Evolutionary conservation across 2,888 invertebrate genomes (phyloP).

Genomic region (Mimachlamys varia): DNA sequence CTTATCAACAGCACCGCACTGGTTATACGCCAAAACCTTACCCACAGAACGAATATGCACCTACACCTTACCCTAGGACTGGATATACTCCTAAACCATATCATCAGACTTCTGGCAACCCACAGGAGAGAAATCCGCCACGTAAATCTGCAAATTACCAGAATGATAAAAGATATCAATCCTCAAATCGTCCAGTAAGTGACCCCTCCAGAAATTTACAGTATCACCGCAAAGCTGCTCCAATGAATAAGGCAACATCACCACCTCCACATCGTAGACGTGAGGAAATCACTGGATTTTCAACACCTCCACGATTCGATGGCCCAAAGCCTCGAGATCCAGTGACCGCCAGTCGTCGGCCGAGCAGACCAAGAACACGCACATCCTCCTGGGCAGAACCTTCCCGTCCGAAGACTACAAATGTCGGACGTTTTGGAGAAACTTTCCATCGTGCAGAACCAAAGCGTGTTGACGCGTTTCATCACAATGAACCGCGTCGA

Average conservation of each 20-base stretch:
- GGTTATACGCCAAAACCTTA: neutral
- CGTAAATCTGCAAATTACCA: neutral
- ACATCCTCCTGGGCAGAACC: neutral
- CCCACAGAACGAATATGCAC: neutral
- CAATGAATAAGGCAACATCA: neutral
- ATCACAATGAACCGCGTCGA: neutral
- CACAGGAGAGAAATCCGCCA: neutral
- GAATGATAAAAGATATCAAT: neutral
- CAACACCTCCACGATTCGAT: neutral
- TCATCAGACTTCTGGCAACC: neutral
- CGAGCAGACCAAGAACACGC: neutral
- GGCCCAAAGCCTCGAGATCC: neutral
- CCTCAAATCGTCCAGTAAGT: neutral
- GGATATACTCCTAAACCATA: neutral
- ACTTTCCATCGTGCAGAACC: neutral
- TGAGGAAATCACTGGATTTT: neutral
- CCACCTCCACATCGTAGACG: neutral
- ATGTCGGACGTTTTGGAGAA: neutral
- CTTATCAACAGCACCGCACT: neutral
- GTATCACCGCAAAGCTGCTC: neutral
- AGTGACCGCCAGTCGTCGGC: neutral
- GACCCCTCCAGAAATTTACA: neutral
- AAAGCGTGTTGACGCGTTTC: neutral
- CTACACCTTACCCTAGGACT: neutral
- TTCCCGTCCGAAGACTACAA: neutral